Conservation (phyloP, 2,888 invertebrate species). For the Aelia acuminata region DNA sequence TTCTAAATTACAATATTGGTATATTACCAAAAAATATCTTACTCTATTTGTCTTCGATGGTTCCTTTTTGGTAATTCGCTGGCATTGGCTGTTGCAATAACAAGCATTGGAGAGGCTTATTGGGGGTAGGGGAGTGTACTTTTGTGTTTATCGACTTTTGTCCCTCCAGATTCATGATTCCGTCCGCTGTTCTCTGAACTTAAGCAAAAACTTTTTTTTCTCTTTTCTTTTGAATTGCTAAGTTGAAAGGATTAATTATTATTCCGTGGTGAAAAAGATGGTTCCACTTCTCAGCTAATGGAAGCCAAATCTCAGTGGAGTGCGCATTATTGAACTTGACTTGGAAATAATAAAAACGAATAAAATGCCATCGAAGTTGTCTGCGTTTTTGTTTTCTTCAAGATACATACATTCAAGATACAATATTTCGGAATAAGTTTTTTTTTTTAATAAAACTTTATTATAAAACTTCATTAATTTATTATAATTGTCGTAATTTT, state of each 20-base stretch:
- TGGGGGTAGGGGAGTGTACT: neutral
- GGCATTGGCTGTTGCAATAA: neutral
- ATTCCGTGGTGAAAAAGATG: neutral
- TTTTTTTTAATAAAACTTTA: too few species aligned
- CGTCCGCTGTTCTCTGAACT: neutral
- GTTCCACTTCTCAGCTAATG: neutral
- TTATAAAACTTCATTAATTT: too few species aligned
- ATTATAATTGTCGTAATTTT: too few species aligned
- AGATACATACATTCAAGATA: too few species aligned
- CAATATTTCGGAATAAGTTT: too few species aligned
- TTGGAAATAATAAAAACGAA: neutral
- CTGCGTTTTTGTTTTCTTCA: neutral
- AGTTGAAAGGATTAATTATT: neutral
- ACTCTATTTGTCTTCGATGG: too few species aligned
- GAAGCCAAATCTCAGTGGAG: neutral
- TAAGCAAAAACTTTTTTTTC: neutral
- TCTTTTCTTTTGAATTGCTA: slow-evolving; percentile 1
- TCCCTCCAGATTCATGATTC: slow-evolving; percentile 15
- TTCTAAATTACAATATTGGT: too few species aligned
- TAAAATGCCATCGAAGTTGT: neutral
- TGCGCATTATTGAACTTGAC: neutral
- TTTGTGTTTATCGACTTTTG: neutral
- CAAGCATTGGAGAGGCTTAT: neutral
- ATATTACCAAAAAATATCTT: too few species aligned
- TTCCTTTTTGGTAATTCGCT: neutral